phyloP scores from a whole-genome alignment of 92 coral and sea anemone species.

The Actinostola sp. region DNA sequence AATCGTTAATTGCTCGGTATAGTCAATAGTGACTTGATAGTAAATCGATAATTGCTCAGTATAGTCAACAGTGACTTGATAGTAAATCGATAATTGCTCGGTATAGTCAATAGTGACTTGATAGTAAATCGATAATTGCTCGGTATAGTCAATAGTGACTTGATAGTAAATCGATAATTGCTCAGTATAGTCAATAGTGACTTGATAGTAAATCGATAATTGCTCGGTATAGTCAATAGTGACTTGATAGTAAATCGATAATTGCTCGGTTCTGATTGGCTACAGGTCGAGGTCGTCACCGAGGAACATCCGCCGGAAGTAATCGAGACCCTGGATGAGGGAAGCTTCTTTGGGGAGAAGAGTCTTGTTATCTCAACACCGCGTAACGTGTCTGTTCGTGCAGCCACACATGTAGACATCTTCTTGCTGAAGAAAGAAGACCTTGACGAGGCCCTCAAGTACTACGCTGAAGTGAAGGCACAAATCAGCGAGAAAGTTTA shows the following conservation, averaged over 20 bases:
- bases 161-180: neutral
- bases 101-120: too few relatives aligned
- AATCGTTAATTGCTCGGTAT: neutral
- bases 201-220: too few relatives aligned
- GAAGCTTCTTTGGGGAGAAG: conserved; percentile 63
- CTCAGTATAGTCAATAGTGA: too few relatives aligned
- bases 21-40: too few relatives aligned
- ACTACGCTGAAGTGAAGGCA: conserved; percentile 46
- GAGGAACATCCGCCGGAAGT: conserved; percentile 83
- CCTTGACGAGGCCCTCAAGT: conserved; percentile 62
- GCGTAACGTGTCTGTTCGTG: conserved; percentile 75
- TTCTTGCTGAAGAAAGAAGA: conserved; percentile 69
- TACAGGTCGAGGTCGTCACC: conserved; percentile 75
- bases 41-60: neutral
- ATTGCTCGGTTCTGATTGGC: too few relatives aligned
- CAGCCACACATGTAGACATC: conserved; percentile 76
- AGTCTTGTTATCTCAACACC: conserved; percentile 68
- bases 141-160: too few relatives aligned
- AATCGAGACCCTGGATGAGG: conserved; percentile 72
- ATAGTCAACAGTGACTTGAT: too few relatives aligned
- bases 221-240: neutral
- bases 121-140: neutral
- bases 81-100: neutral
- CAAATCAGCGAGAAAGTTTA: conserved; percentile 63
- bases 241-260: neutral